Conservation (phyloP, 2,797 vertebrate species). For the Characodon lateralis region DNA sequence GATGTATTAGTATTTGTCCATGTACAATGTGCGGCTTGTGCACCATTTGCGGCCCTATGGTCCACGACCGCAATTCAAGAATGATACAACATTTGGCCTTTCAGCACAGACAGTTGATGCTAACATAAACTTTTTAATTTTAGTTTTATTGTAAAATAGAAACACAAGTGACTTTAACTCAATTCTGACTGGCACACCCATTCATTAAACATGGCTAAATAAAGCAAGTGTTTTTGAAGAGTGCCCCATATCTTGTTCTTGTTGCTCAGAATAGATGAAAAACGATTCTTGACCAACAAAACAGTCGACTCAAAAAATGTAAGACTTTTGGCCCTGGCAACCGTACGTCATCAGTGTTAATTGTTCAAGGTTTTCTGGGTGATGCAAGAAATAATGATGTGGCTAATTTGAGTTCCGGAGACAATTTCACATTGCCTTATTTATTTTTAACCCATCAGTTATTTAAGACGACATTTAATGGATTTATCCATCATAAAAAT, state of each 20-base stretch:
- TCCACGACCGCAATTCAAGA: too few relatives aligned
- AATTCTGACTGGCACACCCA: background rate
- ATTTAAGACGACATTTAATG: background rate
- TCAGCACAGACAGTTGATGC: too few relatives aligned
- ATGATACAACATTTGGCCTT: too few relatives aligned
- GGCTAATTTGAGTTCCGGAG: background rate
- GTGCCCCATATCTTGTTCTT: background rate
- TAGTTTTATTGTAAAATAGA: too few relatives aligned
- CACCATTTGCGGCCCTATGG: too few relatives aligned
- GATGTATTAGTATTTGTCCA: too few relatives aligned
- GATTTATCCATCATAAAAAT: background rate
- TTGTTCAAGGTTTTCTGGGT: background rate
- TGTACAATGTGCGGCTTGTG: too few relatives aligned
- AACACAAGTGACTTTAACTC: background rate
- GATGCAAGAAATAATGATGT: background rate
- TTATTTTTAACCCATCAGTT: background rate
- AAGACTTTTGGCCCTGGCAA: background rate
- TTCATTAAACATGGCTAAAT: background rate
- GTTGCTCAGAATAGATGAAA: background rate
- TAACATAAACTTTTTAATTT: too few relatives aligned
- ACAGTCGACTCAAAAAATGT: background rate
- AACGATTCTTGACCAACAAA: background rate
- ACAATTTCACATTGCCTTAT: background rate
- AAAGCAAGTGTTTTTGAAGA: background rate
- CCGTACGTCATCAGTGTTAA: background rate